phyloP scores from a whole-genome alignment of 2,888 invertebrate species.

The Iselma pallidipennis region DNA sequence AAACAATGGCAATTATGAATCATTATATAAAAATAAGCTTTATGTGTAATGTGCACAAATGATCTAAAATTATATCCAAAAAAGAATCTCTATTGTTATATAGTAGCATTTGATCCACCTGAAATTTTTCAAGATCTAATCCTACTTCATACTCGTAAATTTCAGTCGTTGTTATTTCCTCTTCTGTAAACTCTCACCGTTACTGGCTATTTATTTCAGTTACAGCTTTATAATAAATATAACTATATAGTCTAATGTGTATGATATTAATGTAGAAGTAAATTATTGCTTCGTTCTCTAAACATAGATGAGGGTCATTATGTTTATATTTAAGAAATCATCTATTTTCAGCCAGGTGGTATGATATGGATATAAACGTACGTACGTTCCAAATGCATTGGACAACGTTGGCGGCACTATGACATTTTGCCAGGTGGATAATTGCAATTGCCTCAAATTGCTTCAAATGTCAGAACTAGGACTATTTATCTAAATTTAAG shows the following conservation, averaged over 20 bases:
- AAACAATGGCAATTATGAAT: not conserved
- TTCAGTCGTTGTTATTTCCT: not conserved
- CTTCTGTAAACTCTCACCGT: not conserved
- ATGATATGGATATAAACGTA: not conserved
- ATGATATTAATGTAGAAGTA: not conserved
- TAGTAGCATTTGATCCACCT: not conserved
- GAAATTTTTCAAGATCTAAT: not conserved
- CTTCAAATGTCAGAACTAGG: not conserved
- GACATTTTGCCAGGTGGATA: conserved; percentile 1
- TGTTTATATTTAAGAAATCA: conserved; percentile 1
- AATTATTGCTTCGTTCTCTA: not conserved
- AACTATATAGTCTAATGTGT: not conserved
- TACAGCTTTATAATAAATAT: not conserved
- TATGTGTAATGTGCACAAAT: not conserved
- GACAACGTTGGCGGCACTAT: not conserved
- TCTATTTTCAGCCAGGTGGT: not conserved
- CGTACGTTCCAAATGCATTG: not conserved
- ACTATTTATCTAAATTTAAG: not conserved
- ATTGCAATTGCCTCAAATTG: not conserved
- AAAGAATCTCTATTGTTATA: not conserved
- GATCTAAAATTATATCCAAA: not conserved
- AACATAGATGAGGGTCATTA: conserved; percentile 1
- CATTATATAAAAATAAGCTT: not conserved
- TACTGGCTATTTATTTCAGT: not conserved
- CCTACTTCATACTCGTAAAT: not conserved